Evolutionary conservation across 2,797 vertebrate genomes (phyloP).

Genomic region (Trachops cirrhosus): DNA sequence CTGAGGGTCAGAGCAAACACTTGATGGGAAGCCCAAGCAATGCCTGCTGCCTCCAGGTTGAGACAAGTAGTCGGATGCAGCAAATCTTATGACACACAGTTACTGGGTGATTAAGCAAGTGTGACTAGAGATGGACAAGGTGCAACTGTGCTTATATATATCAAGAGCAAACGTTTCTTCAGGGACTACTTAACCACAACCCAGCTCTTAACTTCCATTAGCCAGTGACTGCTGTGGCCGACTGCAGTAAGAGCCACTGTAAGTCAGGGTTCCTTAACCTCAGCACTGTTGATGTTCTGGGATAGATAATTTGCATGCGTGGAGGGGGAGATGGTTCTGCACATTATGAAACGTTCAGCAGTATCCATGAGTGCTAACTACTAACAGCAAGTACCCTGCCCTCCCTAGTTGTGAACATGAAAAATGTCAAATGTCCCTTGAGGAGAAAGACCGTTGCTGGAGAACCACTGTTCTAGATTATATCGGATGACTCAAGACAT

Average conservation of each 20-base stretch:
- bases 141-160: neutral
- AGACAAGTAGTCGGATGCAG: neutral
- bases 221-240: neutral
- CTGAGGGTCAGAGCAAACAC: neutral
- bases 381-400: rapidly evolving
- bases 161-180: neutral
- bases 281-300: neutral
- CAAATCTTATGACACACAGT: neutral
- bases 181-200: neutral
- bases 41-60: neutral
- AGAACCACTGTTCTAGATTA: neutral
- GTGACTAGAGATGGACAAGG: neutral
- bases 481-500: neutral
- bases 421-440: neutral
- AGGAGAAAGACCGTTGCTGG: neutral
- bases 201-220: neutral
- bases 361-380: neutral
- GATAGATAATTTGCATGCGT: neutral
- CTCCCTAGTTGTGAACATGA: neutral
- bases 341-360: neutral
- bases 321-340: rapidly evolving
- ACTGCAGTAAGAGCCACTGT: neutral
- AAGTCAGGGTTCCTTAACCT: neutral
- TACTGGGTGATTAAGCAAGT: neutral
- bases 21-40: neutral